These are phyloP conservation scores for Aphidoletes aphidimyza DNA, from an alignment of 2,888 invertebrate species.

Conservation along the genomic window DNA sequence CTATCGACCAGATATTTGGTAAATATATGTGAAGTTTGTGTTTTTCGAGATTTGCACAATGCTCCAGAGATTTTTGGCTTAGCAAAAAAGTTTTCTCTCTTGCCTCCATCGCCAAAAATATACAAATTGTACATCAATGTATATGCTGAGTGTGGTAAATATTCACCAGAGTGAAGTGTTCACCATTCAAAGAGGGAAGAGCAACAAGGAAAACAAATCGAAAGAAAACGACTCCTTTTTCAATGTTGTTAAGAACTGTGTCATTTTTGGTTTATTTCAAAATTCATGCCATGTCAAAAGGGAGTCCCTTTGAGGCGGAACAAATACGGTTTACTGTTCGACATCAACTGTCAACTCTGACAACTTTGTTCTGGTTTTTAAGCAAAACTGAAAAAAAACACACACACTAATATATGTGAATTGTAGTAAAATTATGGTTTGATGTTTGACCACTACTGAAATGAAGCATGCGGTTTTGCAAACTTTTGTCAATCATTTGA, in stretches of 20 bases:
- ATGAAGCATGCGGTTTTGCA: constrained; percentile 2
- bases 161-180: too few species aligned
- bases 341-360: neutral
- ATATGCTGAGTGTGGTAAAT: too few species aligned
- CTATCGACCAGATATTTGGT: neutral
- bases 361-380: neutral
- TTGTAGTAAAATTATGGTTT: neutral
- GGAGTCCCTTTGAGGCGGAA: neutral
- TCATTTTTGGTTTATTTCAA: neutral
- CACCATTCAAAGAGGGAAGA: too few species aligned
- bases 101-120: neutral
- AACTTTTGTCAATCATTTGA: constrained; percentile 34
- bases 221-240: neutral
- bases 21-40: constrained; percentile 6
- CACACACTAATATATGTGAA: neutral
- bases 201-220: too few species aligned
- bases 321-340: neutral
- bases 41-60: neutral
- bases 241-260: neutral
- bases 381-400: too few species aligned
- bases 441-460: constrained; percentile 25
- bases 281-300: constrained; percentile 5
- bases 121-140: constrained; percentile 19
- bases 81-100: neutral
- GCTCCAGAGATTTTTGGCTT: neutral